A percentile compares a stretch with the other conserved stretches of the same genome.
Conservation (phyloP, 1,140 invertebrate species). For the Macrobrachium nipponense region DNA sequence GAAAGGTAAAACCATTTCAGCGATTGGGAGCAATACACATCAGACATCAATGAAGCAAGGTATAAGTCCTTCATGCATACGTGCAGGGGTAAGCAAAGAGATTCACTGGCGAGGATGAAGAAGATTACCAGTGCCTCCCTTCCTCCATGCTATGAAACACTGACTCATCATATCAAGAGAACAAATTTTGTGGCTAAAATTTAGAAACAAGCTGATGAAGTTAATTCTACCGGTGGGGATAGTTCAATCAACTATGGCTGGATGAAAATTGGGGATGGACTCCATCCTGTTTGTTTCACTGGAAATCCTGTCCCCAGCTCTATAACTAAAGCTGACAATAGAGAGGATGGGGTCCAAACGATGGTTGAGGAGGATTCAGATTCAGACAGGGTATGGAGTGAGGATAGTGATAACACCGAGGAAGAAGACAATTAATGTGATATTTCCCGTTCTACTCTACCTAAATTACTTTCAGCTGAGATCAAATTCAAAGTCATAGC, state of each 20-base stretch:
- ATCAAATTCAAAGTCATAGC: too few species aligned
- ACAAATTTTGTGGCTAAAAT: slow-evolving; percentile 8
- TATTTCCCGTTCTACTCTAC: too few species aligned
- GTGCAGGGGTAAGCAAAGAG: not conserved
- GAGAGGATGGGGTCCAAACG: too few species aligned
- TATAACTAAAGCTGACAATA: too few species aligned
- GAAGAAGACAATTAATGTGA: too few species aligned
- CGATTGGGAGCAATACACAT: not conserved
- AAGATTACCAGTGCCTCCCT: too few species aligned
- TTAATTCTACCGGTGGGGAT: not conserved
- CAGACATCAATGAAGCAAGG: not conserved
- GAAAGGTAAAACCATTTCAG: slow-evolving; percentile 1
- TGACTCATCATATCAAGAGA: not conserved
- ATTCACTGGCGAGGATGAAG: not conserved
- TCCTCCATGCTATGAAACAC: too few species aligned
- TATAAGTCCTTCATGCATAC: not conserved
- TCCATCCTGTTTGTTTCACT: not conserved
- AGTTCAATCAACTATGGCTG: slow-evolving; percentile 13
- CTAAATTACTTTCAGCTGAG: too few species aligned
- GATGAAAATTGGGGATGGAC: not conserved
- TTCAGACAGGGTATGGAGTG: too few species aligned
- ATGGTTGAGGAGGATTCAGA: too few species aligned
- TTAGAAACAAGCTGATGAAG: slow-evolving; percentile 1
- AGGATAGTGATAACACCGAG: too few species aligned
- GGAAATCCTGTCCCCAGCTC: too few species aligned